phyloP scores from a whole-genome alignment of 2,888 invertebrate genomes.

The Lycaena phlaeas region DNA sequence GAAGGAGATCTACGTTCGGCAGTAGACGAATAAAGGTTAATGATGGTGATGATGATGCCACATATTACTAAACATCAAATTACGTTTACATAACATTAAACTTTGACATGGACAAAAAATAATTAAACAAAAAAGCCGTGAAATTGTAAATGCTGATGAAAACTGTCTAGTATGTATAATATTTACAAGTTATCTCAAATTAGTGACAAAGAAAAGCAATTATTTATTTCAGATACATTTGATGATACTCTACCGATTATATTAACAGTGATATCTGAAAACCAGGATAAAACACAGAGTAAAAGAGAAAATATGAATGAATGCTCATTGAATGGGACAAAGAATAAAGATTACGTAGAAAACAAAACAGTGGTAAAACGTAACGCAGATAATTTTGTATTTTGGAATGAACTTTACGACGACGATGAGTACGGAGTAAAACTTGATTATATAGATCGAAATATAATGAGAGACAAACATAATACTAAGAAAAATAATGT shows the following conservation, averaged over 20 bases:
- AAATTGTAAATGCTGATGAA: too few relatives aligned
- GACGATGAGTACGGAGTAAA: slow-evolving; percentile 48
- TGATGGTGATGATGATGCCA: too few relatives aligned
- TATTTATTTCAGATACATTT: not conserved
- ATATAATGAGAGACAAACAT: slow-evolving; percentile 28
- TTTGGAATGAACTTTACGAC: slow-evolving; percentile 57
- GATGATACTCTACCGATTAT: not conserved
- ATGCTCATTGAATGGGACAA: not conserved
- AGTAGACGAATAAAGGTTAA: too few relatives aligned
- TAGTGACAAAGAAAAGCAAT: too few relatives aligned
- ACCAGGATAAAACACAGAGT: not conserved
- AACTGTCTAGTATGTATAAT: too few relatives aligned
- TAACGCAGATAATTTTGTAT: slow-evolving; percentile 34
- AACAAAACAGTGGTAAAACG: slow-evolving; percentile 40
- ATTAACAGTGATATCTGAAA: not conserved
- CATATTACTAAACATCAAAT: too few relatives aligned
- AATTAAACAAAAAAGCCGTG: too few relatives aligned
- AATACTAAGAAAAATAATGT: slow-evolving; percentile 29
- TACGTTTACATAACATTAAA: too few relatives aligned
- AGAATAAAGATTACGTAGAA: slow-evolving; percentile 6
- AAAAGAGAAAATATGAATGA: not conserved
- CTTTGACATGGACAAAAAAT: too few relatives aligned
- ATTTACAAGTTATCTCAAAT: too few relatives aligned
- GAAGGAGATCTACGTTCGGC: too few relatives aligned
- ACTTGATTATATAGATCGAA: slow-evolving; percentile 33